Evolutionary conservation across 1,140 invertebrate species (phyloP).

Genomic region (Gonioctena quinquepunctata): DNA sequence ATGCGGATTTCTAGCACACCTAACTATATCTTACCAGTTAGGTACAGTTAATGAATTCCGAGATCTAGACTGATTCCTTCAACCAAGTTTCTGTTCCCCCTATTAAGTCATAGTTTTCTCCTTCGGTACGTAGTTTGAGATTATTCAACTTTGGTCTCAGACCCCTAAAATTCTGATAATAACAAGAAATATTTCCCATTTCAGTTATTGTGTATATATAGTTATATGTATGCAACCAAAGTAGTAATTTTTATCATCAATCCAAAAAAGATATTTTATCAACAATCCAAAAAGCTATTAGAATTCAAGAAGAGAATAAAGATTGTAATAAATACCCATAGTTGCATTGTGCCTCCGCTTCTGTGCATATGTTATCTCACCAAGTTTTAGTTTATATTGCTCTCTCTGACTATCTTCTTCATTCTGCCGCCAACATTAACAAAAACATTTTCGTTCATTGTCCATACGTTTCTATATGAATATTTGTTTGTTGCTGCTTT

Average conservation of each 20-base stretch:
- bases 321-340: not conserved
- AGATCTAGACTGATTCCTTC: not conserved
- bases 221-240: not conserved
- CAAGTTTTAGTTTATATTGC: not conserved
- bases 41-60: too few species aligned
- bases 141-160: not conserved
- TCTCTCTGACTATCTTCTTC: not conserved
- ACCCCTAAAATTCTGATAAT: slow-evolving; percentile 3
- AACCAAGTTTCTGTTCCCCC: not conserved
- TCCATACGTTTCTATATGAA: not conserved
- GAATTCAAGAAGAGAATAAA: not conserved
- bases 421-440: not conserved
- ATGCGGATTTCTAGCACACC: too few species aligned
- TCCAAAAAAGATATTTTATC: too few species aligned
- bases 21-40: too few species aligned
- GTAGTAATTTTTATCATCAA: not conserved
- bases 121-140: not conserved
- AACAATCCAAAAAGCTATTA: not conserved
- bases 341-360: not conserved
- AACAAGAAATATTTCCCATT: not conserved
- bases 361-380: not conserved
- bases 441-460: not conserved
- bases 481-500: not conserved
- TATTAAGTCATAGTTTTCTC: not conserved
- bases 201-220: not conserved